Base-by-base conservation (phyloP, 2,888 invertebrate species). In the Drosophila anomalata region DNA sequence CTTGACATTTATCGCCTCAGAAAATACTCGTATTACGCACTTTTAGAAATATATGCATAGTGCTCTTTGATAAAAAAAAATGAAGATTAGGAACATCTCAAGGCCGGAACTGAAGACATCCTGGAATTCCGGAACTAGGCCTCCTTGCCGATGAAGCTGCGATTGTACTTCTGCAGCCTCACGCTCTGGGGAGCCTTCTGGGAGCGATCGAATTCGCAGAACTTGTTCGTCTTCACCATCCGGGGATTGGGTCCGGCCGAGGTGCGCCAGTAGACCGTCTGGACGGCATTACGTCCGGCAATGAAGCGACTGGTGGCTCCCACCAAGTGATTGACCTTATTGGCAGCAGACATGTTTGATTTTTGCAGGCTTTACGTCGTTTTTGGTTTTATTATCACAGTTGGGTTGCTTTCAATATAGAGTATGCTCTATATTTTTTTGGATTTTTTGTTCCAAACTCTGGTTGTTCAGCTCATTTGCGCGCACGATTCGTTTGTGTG, bases 181-280 rank as follows among this genome's bases (percentile, higher is more conserved):
- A 92, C 91, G 70, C 92, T 92, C 60, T 92, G 92, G 67, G 93
- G 91, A 1, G 92, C 79, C 65, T 87, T 72, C 2, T 89, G 88
- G 55, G 92, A 92, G 76, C 93, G 93, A 11, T 93, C 94, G 82
- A 94, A 94, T 85, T 93, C 93, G 0, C 93, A 93, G 79, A 93
- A 93, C 78, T 92, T 93, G 6, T 94, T 93, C 9, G 94, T 94
- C 87, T 93, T 94, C 57, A 94, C 83, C 61, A 94, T 92, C 9
- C 93, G 93, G 33, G 93, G 93, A 73, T 91, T 92, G 52, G 89
- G 78, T 5, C 93, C 92, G 46, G 94, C 93, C 4, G 88, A 84
- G 39, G 88, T 73, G 81, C 95, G 93, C 96, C 96, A 96, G 86
- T 96, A 96, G 0, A 96, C 95, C 0, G 95, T 96, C 88, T 96